Evolutionary conservation across 2,113 vertebrate species (phyloP).

Genomic region (Typhlomys cinereus): DNA sequence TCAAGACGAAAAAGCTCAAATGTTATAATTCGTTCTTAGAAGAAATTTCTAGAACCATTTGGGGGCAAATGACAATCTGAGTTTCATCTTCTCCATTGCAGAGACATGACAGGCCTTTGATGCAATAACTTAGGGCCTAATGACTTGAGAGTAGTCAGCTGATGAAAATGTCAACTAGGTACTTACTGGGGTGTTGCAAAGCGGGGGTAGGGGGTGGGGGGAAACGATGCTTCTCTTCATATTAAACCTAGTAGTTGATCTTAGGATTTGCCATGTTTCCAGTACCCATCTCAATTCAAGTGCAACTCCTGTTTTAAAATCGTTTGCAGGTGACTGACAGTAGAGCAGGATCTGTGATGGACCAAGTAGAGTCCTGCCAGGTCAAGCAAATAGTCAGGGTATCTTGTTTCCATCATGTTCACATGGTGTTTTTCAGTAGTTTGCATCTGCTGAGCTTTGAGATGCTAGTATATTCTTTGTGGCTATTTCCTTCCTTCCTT

Average conservation of each 20-base stretch:
- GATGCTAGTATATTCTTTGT: slow-evolving; percentile 21
- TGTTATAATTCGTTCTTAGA: neutral
- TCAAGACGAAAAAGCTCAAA: neutral
- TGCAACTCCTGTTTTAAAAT: neutral
- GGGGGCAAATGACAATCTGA: neutral
- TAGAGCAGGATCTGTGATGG: neutral
- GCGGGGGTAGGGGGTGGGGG: too few relatives aligned
- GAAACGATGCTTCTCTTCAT: too few relatives aligned
- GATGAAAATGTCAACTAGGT: rapidly evolving
- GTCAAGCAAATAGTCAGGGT: neutral
- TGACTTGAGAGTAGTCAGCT: neutral
- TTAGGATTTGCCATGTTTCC: neutral
- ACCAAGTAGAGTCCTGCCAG: neutral
- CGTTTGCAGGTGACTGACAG: neutral
- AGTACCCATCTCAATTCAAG: neutral
- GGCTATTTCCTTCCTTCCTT: too few relatives aligned
- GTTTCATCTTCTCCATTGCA: neutral
- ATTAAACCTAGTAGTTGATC: neutral
- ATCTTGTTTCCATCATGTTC: neutral
- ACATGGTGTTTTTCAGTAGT: neutral
- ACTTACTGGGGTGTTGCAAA: rapidly evolving
- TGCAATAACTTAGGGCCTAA: too few relatives aligned
- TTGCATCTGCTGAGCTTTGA: neutral
- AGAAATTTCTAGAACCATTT: neutral
- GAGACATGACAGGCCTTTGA: too few relatives aligned